Percentiles rank a stretch among this genome's conserved stretches.
Conservation (phyloP, 1,140 invertebrate genomes). For the Campoletis sonorensis region DNA sequence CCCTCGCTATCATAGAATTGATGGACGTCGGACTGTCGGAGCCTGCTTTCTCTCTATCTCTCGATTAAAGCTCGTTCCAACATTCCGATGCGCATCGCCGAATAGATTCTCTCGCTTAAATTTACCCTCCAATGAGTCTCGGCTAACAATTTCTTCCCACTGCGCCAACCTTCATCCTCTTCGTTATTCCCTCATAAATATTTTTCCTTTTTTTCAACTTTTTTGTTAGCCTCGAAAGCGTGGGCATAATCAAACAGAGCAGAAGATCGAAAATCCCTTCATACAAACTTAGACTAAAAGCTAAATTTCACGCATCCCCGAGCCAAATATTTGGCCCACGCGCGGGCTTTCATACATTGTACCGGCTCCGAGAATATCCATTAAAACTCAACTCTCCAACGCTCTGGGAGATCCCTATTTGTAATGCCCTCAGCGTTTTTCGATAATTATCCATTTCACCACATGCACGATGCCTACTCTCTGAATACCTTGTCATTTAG, state of each 20-base stretch:
- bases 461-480: background rate
- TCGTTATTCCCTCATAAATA: background rate
- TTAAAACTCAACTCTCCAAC: background rate
- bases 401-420: background rate
- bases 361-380: constrained; percentile 29
- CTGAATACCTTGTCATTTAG: background rate
- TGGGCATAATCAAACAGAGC: constrained; percentile 24
- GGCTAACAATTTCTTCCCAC: background rate
- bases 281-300: background rate
- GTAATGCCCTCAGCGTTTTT: constrained; percentile 36
- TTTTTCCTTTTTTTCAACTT: background rate
- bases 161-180: background rate
- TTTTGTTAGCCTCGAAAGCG: background rate
- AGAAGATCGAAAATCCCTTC: constrained; percentile 7
- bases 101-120: constrained; percentile 6
- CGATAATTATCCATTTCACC: constrained; percentile 34
- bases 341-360: background rate
- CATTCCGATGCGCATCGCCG: background rate
- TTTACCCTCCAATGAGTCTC: background rate
- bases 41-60: background rate
- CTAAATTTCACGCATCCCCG: constrained; percentile 20
- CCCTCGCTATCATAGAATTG: constrained; percentile 21
- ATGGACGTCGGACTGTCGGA: constrained; percentile 14
- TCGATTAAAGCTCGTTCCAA: constrained; percentile 26
- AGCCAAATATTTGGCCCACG: constrained; percentile 21